Evolutionary conservation across 2,888 invertebrate species (phyloP), one percentile per base, ranked within the genome.

Genomic region (Allophyes oxyacanthae): DNA sequence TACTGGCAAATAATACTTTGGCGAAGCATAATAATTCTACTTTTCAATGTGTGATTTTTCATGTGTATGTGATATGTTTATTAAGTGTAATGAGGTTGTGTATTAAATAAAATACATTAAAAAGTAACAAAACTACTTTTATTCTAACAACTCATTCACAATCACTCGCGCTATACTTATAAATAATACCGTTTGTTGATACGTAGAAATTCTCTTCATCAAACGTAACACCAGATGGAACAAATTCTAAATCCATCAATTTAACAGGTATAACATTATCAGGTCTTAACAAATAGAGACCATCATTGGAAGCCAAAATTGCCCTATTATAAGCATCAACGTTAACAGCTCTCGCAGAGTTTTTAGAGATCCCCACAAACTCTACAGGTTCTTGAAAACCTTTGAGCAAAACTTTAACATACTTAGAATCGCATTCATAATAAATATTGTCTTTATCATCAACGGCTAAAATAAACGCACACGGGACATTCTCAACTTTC

Each of bases 401-500:
- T 83, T 85, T 91, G 0, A 92, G 71, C 49, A 93, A 52, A 36
- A 93, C 86, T 64, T 92, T 93, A 2, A 93, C 87, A 33, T 92
- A 93, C 48, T 93, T 93, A 0, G 93, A 90, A 77, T 92, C 92
- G 45, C 94, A 93, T 79, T 93, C 93, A 32, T 90, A 94, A 55
- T 75, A 94, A 2, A 93, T 68, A 73, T 94, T 94, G 0, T 87
- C 90, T 8, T 82, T 72, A 0, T 74, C 68, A 45, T 94, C 94
- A 1, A 91, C 92, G 2, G 92, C 91, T 32, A 93, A 42, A 42
- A 93, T 89, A 52, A 84, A 92, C 0, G 93, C 92, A 45, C 92
- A 93, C 0, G 91, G 91, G 0, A 94, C 81, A 30, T 87, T 67
- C 2, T 89, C 87, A 0, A 93, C 65, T 62, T 79, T 86, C 4